These are phyloP conservation scores for Channa striata DNA, from an alignment of 2,797 vertebrate species.

Conservation along the genomic window DNA sequence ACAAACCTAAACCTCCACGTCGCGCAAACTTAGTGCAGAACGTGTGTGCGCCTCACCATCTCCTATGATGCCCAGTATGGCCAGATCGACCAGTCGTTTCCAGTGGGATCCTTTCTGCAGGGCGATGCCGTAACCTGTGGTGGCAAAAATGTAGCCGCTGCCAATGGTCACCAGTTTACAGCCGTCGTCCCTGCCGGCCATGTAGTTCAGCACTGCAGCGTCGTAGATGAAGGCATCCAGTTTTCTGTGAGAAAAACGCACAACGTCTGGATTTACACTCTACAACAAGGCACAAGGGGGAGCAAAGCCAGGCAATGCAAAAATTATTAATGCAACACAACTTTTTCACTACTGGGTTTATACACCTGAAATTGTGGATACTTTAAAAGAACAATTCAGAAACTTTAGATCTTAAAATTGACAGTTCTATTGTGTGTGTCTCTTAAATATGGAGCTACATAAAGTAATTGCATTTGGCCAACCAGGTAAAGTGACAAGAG, in stretches of 20 bases:
- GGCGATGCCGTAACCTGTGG: constrained; percentile 97
- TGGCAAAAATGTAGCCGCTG: constrained; percentile 98
- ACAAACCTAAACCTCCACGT: constrained; percentile 6
- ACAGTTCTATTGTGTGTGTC: no score
- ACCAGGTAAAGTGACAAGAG: no score
- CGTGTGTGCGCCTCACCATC: constrained; percentile 86
- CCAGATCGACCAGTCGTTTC: constrained; percentile 96
- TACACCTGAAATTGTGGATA: no score
- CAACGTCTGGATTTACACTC: constrained; percentile 5
- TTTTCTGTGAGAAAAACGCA: constrained; percentile 86
- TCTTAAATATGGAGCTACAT: no score
- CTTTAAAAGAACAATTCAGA: no score
- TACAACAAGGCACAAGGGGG: no score
- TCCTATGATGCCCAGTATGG: constrained; percentile 96
- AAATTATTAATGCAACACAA: no score
- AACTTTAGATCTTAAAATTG: no score
- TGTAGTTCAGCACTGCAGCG: constrained; percentile 97
- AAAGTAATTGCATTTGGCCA: no score
- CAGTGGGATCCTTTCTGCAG: constrained; percentile 98
- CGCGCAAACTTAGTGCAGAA: neutral
- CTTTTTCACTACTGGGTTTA: no score
- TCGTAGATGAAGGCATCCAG: constrained; percentile 99
- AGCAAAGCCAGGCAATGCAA: no score
- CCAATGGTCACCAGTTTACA: constrained; percentile 99
- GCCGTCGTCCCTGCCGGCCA: constrained; percentile 97